Base-by-base conservation (phyloP, 2,888 invertebrate genomes). In the Troilus luridus region DNA sequence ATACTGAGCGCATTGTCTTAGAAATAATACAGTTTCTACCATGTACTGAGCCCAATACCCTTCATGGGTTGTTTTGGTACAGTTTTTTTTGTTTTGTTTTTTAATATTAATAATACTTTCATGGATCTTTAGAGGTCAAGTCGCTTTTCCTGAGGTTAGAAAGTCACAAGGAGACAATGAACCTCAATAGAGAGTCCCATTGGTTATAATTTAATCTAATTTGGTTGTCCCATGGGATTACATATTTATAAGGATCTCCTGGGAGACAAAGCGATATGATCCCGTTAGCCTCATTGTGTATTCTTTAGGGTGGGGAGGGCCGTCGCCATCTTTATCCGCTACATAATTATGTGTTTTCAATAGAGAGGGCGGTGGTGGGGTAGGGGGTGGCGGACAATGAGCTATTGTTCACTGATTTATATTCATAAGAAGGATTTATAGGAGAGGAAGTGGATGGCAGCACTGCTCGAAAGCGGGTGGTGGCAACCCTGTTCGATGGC, bases 321-420 rank as follows among this genome's bases (percentile, higher is more conserved):
- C 56, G 89, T 27, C 89, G 89, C 89, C 89, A 89, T 89, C 89
- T 89, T 89, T 64, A 89, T 64, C 89, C 24, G 62, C 24, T 60
- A 60, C 89, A 89, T 89, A 89, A 89, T 89, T 89, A 89, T 89
- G 41, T 64, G 89, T 89, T 89, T 89, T 89, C 89, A 64, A 89
- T 89, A 89, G 21, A 21, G 89, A 56, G 85, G 27, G 85, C 56
- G 85, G 81, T 56, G 81, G 54, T n/a, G 56, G n/a, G n/a, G 85
- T 21, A 85, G 85, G 41, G 89, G 54, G 54, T 89, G 27, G 64
- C 10, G n/a, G 27, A 67, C 89, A 89, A 89, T 89, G 62, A 60
- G 89, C 89, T 54, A 89, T 89, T 89, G 89, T 89, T 89, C 89
- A 89, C 62, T 89, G 89, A 89, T 89, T 89, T 89, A 89, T 89